These are phyloP conservation scores for Schizotus pectinicornis DNA, from an alignment of 2,888 invertebrate genomes.

Conservation along the genomic window DNA sequence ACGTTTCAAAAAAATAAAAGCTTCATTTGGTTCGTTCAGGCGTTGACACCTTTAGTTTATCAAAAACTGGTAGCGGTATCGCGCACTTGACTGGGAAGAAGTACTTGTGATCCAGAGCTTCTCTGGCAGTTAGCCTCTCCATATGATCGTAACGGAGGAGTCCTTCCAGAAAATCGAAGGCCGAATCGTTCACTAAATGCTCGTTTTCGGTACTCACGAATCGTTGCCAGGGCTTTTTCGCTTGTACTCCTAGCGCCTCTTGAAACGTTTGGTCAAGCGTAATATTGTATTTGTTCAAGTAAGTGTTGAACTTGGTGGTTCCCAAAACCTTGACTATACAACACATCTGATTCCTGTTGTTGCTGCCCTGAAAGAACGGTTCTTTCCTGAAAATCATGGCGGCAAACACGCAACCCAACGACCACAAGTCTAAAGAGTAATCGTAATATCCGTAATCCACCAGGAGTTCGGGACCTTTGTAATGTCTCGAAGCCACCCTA, in stretches of 20 bases:
- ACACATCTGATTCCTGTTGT: slow-evolving; percentile 55
- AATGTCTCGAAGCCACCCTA: slow-evolving; percentile 55
- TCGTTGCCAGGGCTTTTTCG: slow-evolving; percentile 54
- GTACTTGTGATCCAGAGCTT: slow-evolving; percentile 54
- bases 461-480: slow-evolving; percentile 56
- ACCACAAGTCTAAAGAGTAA: slow-evolving; percentile 58
- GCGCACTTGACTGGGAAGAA: slow-evolving; percentile 35
- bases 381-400: slow-evolving; percentile 57
- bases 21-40: not conserved
- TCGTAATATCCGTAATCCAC: slow-evolving; percentile 57
- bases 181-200: slow-evolving; percentile 53
- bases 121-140: slow-evolving; percentile 53
- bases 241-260: slow-evolving; percentile 46
- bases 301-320: slow-evolving; percentile 48
- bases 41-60: slow-evolving; percentile 10
- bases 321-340: slow-evolving; percentile 55
- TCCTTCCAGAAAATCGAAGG: slow-evolving; percentile 52
- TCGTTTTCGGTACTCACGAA: slow-evolving; percentile 56
- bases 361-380: slow-evolving; percentile 55
- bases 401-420: slow-evolving; percentile 56
- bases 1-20: not conserved
- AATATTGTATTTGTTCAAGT: slow-evolving; percentile 54
- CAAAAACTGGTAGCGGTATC: slow-evolving; percentile 6
- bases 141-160: slow-evolving; percentile 54
- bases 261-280: slow-evolving; percentile 45